These are phyloP conservation scores for Pterois miles DNA, from an alignment of 2,797 vertebrate species.

Conservation along the genomic window DNA sequence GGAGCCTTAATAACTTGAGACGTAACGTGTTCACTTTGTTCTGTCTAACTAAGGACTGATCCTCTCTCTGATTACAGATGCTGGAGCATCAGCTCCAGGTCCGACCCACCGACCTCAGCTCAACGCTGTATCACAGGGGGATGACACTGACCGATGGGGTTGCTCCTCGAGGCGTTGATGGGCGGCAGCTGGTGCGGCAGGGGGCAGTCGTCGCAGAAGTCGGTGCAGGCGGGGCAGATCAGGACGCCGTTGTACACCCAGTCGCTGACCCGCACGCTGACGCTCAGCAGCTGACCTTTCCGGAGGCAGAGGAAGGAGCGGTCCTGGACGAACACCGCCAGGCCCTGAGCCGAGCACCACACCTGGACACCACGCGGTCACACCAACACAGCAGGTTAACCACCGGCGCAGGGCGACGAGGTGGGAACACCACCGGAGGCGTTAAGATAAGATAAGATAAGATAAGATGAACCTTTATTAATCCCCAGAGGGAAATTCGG, in stretches of 20 bases:
- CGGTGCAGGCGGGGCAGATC: slow-evolving; percentile 89
- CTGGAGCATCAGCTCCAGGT: no score
- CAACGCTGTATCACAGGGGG: no score
- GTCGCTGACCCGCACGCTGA: slow-evolving; percentile 87
- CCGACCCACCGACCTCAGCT: no score
- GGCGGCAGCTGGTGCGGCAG: slow-evolving; percentile 86
- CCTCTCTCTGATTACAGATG: no score
- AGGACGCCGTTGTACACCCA: slow-evolving; percentile 93
- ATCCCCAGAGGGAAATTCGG: background rate
- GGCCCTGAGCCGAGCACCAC: slow-evolving; percentile 88
- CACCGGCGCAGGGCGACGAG: background rate
- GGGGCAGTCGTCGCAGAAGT: slow-evolving; percentile 92
- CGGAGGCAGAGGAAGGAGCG: slow-evolving; percentile 85
- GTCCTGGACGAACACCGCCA: slow-evolving; percentile 90
- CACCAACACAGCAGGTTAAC: background rate
- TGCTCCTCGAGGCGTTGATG: slow-evolving; percentile 84
- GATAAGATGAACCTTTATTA: no score
- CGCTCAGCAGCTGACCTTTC: slow-evolving; percentile 86
- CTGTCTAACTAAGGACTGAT: no score
- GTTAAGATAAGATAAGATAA: no score
- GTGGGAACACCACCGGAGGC: no score
- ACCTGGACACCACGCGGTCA: slow-evolving; percentile 77
- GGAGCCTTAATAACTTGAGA: no score
- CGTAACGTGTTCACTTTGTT: no score
- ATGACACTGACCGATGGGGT: slow-evolving; percentile 86